Conservation (phyloP, 2,888 invertebrate species). For the Coleophora deauratella region DNA sequence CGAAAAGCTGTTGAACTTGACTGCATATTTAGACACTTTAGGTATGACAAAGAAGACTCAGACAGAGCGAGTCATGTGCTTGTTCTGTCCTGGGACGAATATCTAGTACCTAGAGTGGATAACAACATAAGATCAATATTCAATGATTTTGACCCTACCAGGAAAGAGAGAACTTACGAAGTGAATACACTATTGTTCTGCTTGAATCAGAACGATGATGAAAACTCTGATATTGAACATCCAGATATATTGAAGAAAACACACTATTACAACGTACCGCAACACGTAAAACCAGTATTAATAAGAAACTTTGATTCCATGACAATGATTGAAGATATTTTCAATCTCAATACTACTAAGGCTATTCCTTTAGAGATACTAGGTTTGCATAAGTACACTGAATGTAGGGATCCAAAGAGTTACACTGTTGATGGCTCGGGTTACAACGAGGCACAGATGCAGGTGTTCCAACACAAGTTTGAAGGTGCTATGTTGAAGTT, state of each 20-base stretch:
- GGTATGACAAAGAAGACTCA: slow-evolving; percentile 59
- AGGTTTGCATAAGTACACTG: slow-evolving; percentile 61
- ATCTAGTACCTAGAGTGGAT: slow-evolving; percentile 75
- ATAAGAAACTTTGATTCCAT: slow-evolving; percentile 63
- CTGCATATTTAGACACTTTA: slow-evolving; percentile 77
- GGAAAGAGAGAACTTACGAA: slow-evolving; percentile 42
- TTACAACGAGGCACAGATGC: slow-evolving; percentile 62
- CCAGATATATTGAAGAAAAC: slow-evolving; percentile 63
- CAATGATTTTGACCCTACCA: slow-evolving; percentile 63
- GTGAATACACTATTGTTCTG: slow-evolving; percentile 54
- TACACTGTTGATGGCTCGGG: slow-evolving; percentile 41
- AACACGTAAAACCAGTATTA: slow-evolving; percentile 36
- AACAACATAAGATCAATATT: slow-evolving; percentile 69
- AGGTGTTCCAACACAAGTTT: slow-evolving; percentile 62
- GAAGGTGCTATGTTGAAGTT: slow-evolving; percentile 70
- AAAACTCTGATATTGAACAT: slow-evolving; percentile 52
- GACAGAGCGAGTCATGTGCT: slow-evolving; percentile 68
- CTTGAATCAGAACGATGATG: slow-evolving; percentile 61
- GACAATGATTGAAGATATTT: slow-evolving; percentile 56
- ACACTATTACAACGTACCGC: slow-evolving; percentile 50
- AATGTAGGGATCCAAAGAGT: slow-evolving; percentile 55
- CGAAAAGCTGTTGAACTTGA: slow-evolving; percentile 76
- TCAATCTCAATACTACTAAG: slow-evolving; percentile 39
- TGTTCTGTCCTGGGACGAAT: slow-evolving; percentile 78
- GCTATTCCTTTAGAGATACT: slow-evolving; percentile 46